Conservation (phyloP, 2,888 invertebrate species). For the Drosophila neonasuta region DNA sequence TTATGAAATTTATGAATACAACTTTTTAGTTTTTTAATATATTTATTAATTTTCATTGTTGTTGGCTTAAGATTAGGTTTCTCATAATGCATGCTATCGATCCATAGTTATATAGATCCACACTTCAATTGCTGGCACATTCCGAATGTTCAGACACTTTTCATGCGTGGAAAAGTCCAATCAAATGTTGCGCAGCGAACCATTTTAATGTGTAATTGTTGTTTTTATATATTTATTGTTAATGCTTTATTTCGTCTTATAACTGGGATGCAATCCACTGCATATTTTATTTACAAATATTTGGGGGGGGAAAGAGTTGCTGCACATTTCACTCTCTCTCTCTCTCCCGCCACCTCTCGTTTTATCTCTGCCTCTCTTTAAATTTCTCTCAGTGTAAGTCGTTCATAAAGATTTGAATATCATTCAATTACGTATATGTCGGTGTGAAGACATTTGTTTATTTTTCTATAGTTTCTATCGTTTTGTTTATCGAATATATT, state of each 20-base stretch:
- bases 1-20: neutral
- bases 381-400: slow-evolving; percentile 32
- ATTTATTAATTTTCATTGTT: slow-evolving; percentile 68
- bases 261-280: slow-evolving; percentile 45
- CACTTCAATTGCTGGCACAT: slow-evolving; percentile 22
- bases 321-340: slow-evolving; percentile 4
- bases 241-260: slow-evolving; percentile 39
- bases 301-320: slow-evolving; percentile 27
- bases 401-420: slow-evolving; percentile 66
- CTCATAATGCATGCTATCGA: slow-evolving; percentile 42
- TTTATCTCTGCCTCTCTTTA: neutral
- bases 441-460: slow-evolving; percentile 32
- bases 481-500: slow-evolving; percentile 38
- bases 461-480: slow-evolving; percentile 34
- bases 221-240: slow-evolving; percentile 18
- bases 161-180: slow-evolving; percentile 26
- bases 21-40: slow-evolving; percentile 26
- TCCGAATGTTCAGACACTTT: slow-evolving; percentile 25
- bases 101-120: slow-evolving; percentile 35
- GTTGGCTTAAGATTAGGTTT: slow-evolving; percentile 61
- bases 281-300: slow-evolving; percentile 49
- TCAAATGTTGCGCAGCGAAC: slow-evolving; percentile 23
- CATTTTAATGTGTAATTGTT: slow-evolving; percentile 16
- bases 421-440: slow-evolving; percentile 76
- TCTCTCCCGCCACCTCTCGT: neutral